Evolutionary conservation across 1,140 invertebrate species (phyloP), one percentile per base, ranked within the genome.

Genomic region (Holcopasites calliopsidis): DNA sequence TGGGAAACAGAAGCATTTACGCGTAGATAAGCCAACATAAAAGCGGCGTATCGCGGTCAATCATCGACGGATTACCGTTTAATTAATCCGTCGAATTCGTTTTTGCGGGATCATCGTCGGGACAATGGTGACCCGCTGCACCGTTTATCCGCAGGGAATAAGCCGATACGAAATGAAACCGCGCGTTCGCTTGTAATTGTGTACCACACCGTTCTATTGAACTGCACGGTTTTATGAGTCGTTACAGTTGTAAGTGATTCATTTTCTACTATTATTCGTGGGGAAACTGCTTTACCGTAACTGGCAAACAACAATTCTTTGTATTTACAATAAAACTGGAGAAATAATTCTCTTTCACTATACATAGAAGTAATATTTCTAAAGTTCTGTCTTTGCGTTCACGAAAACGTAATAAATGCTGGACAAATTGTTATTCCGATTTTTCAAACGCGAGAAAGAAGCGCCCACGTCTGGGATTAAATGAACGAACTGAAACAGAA

Each of bases 61-160:
- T 74, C 71, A 74, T 74, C 71, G 71, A 66, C 62, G 62, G 62
- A 74, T 66, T 66, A 66, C 62, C 50, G 71, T 74, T 74, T 74
- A 74, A 74, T 74, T 74, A 74, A 74, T 74, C 71, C 71, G 61
- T 57, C 40, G 71, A 74, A 74, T 74, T 74, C 71, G 71, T 74
- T 66, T 74, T 66, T 42, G 71, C 49, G 60, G 71, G 61, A 65
- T 71, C 57, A 71, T 71, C 47, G 60, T 3, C 49, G 38, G 33
- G 18, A 62, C 42, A 62, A 71, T 71, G 69, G 58, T 58, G 33
- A 35, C 52, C 35, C 47, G 38, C 50, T 3, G 40, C 11, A 28
- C 10, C 71, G 71, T 74, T 74, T 66, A 74, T 74, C 62, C 71
- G 62, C 71, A 35, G 71, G 61, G 71, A 74, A 66, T 74, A 66